Evolutionary conservation across 1,140 invertebrate species (phyloP).

Genomic region (Rhizoglyphus robini): DNA sequence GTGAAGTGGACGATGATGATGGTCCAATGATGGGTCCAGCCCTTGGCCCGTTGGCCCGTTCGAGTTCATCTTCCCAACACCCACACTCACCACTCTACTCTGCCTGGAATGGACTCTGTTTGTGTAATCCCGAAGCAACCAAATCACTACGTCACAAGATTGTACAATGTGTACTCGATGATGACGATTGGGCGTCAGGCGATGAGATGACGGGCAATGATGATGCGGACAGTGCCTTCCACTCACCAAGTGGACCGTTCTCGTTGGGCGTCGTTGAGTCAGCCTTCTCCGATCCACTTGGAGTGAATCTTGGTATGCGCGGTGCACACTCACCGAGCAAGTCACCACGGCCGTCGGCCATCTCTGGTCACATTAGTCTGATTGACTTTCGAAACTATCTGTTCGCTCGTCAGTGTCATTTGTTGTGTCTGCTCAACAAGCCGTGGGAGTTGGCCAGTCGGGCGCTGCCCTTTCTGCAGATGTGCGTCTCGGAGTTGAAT

Average conservation of each 20-base stretch:
- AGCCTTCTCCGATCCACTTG: background rate
- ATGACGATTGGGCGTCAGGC: background rate
- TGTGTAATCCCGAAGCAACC: constrained; percentile 16
- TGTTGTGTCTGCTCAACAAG: constrained; percentile 59
- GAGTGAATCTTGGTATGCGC: background rate
- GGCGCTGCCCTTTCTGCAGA: constrained; percentile 70
- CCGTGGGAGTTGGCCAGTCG: constrained; percentile 57
- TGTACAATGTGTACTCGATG: background rate
- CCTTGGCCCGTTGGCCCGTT: too few species aligned
- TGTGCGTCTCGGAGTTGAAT: constrained; percentile 61
- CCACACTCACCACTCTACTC: background rate
- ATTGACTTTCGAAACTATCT: constrained; percentile 86
- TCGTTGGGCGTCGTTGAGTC: background rate
- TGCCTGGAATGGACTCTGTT: constrained; percentile 24
- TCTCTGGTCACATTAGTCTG: constrained; percentile 32
- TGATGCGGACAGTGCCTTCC: too few species aligned
- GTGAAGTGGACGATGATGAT: background rate
- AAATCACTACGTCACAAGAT: background rate
- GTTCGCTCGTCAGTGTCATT: constrained; percentile 77
- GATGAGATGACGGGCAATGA: background rate
- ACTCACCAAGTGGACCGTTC: background rate
- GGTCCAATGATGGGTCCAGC: too few species aligned
- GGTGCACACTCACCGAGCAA: background rate
- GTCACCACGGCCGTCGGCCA: background rate
- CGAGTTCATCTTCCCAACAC: background rate